Percentiles rank a stretch among this genome's conserved stretches.
phyloP scores from a whole-genome alignment of 2,888 invertebrate genomes.

The Punctoribates punctum region DNA sequence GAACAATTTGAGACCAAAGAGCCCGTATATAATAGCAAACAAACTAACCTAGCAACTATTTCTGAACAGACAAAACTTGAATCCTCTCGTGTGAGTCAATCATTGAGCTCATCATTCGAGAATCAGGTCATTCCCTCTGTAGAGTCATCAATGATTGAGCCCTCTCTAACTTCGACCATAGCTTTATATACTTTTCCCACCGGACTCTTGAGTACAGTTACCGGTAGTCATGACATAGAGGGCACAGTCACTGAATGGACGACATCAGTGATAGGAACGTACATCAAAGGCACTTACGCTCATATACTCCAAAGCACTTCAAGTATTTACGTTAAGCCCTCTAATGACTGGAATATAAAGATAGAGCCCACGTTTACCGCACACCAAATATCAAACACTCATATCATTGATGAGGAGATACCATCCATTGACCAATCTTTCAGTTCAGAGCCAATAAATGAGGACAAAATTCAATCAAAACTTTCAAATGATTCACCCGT shows the following conservation, averaged over 20 bases:
- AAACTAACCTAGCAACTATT: not conserved
- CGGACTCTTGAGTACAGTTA: constrained; percentile 51
- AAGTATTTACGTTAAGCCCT: constrained; percentile 52
- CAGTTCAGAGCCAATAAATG: too few relatives aligned
- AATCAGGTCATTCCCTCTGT: not conserved
- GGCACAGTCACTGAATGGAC: constrained; percentile 59
- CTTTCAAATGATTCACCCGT: not conserved
- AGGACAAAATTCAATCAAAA: not conserved
- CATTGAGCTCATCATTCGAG: constrained; percentile 21
- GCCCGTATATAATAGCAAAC: not conserved
- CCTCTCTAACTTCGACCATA: not conserved
- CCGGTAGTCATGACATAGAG: constrained; percentile 57
- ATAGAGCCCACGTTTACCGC: not conserved
- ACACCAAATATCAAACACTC: not conserved
- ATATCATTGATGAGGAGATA: too few relatives aligned
- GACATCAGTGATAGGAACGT: constrained; percentile 59
- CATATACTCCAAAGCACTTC: constrained; percentile 60
- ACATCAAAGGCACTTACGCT: constrained; percentile 58
- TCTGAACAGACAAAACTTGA: not conserved
- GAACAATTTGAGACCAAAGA: not conserved
- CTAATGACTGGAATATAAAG: not conserved
- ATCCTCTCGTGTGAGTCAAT: not conserved
- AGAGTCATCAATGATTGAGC: not conserved
- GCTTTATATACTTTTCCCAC: not conserved
- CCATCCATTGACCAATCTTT: too few relatives aligned